Base-by-base conservation (phyloP, 2,888 invertebrate genomes). In the Koerneria pararmatus region DNA sequence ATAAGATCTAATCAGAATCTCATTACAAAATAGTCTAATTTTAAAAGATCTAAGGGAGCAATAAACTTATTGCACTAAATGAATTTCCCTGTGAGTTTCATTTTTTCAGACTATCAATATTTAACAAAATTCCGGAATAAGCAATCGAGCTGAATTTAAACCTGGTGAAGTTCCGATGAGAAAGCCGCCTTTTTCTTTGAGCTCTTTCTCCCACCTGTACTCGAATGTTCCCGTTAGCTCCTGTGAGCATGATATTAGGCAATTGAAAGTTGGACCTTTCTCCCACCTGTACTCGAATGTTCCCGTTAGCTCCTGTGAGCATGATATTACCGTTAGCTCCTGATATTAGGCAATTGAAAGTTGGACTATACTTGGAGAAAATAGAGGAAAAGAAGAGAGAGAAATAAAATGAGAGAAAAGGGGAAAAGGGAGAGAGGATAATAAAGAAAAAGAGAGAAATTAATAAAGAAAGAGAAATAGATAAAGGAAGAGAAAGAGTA, bases 201-300 rank as follows among this genome's bases (percentile, higher is more conserved):
- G 29, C 27, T 69, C 68, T 49, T 69, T 70, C 22, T 76, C 64
- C 82, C 82, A 82, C 5, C 68, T 71, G 71, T 82, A 82, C 71
- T 80, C 79, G 72, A 80, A 78, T 15, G 82, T 82, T 34, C 82
- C 82, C 64, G 78, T 78, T 59, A 80, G 62, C 49, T 79, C 69
- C 67, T 75, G 65, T 66, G 73, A 41, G 32, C 19, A 4, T 37
- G 6, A 24, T 24, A 15, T 8, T 19, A 8, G 22, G 53, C 8
- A 41, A 41, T 15, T 41, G 11, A n/a, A n/a, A n/a, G n/a, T n/a
- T n/a, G n/a, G n/a, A n/a, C n/a, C 68, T 49, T 69, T 70, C 22
- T 76, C 64, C 82, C 82, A 82, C 5, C 68, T 71, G 71, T 82
- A 82, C 71, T 80, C 79, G 72, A 80, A 78, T 15, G 82, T 82